Percentiles rank a stretch among this genome's conserved stretches.
Conservation (phyloP, 2,113 vertebrate species). For the cattle (Bos taurus) region DNA sequence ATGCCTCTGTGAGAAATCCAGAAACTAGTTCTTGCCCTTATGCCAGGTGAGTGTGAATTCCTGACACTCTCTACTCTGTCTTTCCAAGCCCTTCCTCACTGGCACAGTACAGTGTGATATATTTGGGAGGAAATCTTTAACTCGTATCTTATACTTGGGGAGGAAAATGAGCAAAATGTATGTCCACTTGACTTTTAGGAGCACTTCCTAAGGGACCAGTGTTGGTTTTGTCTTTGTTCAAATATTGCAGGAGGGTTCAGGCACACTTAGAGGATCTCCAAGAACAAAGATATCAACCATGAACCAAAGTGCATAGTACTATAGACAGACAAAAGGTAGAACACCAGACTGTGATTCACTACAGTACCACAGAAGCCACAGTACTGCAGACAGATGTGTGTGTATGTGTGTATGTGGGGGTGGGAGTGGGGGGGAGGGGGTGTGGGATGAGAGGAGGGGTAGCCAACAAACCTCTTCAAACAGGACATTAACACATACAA, state of each 20-base stretch:
- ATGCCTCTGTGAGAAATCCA: neutral
- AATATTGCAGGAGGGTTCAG: neutral
- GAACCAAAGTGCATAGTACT: neutral
- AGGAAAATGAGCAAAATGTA: neutral
- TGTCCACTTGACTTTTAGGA: neutral
- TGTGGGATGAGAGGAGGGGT: neutral
- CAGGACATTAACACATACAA: neutral
- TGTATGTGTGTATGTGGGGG: neutral
- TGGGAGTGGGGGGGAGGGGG: accelerated
- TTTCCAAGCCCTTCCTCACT: neutral
- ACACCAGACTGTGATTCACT: neutral
- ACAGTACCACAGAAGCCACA: neutral
- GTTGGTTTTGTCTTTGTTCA: neutral
- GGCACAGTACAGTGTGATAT: neutral
- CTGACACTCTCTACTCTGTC: neutral
- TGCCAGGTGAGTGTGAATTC: neutral
- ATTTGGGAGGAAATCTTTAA: neutral
- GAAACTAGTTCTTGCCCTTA: neutral
- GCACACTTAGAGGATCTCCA: neutral
- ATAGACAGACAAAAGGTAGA: neutral
- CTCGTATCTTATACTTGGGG: neutral
- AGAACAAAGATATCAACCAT: neutral
- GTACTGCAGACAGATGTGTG: neutral
- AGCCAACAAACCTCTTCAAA: neutral
- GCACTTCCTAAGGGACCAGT: neutral